Evolutionary conservation across 2,888 invertebrate species (phyloP).

Genomic region (Craniophora ligustri): DNA sequence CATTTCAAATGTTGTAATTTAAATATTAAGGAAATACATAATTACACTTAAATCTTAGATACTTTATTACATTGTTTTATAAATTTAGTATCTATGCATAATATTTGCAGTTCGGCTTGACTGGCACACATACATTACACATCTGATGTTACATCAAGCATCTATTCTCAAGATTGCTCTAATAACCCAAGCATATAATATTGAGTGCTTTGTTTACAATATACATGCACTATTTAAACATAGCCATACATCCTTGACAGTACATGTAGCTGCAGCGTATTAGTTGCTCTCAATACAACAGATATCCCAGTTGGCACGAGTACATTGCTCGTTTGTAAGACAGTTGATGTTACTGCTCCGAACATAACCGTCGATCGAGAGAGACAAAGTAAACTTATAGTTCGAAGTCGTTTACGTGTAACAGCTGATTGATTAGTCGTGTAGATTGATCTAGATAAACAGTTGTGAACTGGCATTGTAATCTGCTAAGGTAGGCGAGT

Average conservation of each 20-base stretch:
- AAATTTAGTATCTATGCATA: too few species aligned
- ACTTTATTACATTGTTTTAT: too few species aligned
- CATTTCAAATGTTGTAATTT: too few species aligned
- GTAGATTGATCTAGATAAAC: slow-evolving; percentile 14
- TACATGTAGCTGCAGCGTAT: slow-evolving; percentile 15
- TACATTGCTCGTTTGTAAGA: slow-evolving; percentile 58
- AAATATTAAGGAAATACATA: too few species aligned
- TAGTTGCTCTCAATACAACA: slow-evolving; percentile 7
- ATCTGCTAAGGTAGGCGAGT: slow-evolving; percentile 3
- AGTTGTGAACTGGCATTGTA: slow-evolving; percentile 10
- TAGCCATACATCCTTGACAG: slow-evolving; percentile 42
- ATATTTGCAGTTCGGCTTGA: too few species aligned
- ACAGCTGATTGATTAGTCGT: slow-evolving; percentile 26
- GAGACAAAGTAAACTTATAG: slow-evolving; percentile 12
- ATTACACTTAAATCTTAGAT: too few species aligned
- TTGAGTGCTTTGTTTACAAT: slow-evolving; percentile 28
- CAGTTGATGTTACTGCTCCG: slow-evolving; percentile 18
- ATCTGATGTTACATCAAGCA: too few species aligned
- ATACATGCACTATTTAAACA: slow-evolving; percentile 23
- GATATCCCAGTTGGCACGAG: slow-evolving; percentile 49
- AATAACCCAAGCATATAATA: slow-evolving; percentile 1
- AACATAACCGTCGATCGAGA: slow-evolving; percentile 39
- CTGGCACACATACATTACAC: too few species aligned
- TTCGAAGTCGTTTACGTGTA: slow-evolving; percentile 14
- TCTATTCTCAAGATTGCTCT: too few species aligned